Evolutionary conservation across 2,797 vertebrate genomes (phyloP), one percentile per base, ranked within the genome.

Genomic region (Rhinella marina): DNA sequence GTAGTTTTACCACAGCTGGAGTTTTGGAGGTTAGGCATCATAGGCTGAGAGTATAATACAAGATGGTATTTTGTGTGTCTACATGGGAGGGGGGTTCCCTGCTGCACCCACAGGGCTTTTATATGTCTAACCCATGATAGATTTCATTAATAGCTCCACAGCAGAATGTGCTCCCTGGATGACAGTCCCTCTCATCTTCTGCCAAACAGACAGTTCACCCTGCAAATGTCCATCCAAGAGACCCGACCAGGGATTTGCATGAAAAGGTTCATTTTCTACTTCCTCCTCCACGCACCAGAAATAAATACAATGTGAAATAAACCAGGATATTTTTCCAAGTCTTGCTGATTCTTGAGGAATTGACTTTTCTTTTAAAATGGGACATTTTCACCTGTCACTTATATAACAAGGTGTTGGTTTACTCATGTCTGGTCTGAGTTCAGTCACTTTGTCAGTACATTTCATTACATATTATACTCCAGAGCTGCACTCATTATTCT

Each of bases 231-330:
- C 73, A 84, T 27, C 59, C 64, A 32, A 27, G 52, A 62, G 32
- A 54, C 23, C 62, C 2, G 32, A 79, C 54, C 82, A 79, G 75
- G 27, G 64, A 84, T 27, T 59, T 70, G 62, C 75, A 72, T 61
- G 70, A 52, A 50, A 54, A 41, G 82, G 76, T 72, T 86, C 23
- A 21, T 77, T 75, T 88, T 79, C 41, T 79, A 75, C 62, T 77
- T 29, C n/a, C 19, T 61, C 48, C 62, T 41, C 62, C 23, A 79
- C 78, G 52, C 52, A 78, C 27, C 73, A 29, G 77, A 84, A 81
- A 66, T 82, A 85, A 72, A 81, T 27, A 48, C 23, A 59, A 59
- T 75, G 81, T 79, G 27, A 87, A 84, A 85, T 84, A 90, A 87
- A 87, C 66, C 59, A 73, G 64, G 29, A 41, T 84, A 76, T 80